Base-by-base conservation (phyloP, 1,140 invertebrate species). In the Rhopalosiphum padi region DNA sequence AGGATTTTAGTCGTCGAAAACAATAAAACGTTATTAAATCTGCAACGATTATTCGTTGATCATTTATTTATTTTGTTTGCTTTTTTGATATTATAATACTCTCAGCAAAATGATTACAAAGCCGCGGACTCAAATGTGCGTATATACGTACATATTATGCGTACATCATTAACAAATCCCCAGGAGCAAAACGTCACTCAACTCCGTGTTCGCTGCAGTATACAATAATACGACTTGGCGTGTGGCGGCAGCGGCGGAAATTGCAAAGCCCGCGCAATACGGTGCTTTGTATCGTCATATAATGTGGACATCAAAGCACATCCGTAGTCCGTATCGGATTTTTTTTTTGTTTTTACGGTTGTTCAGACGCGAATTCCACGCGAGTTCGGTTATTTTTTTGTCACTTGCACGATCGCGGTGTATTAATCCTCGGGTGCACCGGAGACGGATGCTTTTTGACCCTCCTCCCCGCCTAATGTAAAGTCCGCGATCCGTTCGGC, bases 351-450 rank as follows among this genome's bases (percentile, higher is more conserved):
- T 88, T 88, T 35, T 51, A 48, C 86, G 46, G 86, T 9, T 18
- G 85, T 48, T 87, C 37, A 41, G 41, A 85, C 23, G 9, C 43
- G 25, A 87, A 46, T 46, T n/a, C 43, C 37, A 41, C 43, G 46
- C 21, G 30, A 48, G n/a, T 89, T 89, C n/a, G 43, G 90, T 91
- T 85, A 92, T 85, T 92, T 53, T 92, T 85, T 51, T 85, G 43
- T 92, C 77, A 82, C 77, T 92, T 77, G 60, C 88, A 37, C 51
- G 35, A 51, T 51, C 88, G 35, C 35, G 23, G 48, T 41, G 15
- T n/a, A 55, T 77, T 46, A 77, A 91, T 91, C 90, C 90, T 51
- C 91, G 30, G 41, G 23, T 48, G 60, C 25, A 30, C 37, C 37
- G 4, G 41, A 86, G 41, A 35, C 91, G 77, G 46, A 51, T 35